Evolutionary conservation across 2,888 invertebrate species (phyloP).

Genomic region (Meiosimyza platycephala): DNA sequence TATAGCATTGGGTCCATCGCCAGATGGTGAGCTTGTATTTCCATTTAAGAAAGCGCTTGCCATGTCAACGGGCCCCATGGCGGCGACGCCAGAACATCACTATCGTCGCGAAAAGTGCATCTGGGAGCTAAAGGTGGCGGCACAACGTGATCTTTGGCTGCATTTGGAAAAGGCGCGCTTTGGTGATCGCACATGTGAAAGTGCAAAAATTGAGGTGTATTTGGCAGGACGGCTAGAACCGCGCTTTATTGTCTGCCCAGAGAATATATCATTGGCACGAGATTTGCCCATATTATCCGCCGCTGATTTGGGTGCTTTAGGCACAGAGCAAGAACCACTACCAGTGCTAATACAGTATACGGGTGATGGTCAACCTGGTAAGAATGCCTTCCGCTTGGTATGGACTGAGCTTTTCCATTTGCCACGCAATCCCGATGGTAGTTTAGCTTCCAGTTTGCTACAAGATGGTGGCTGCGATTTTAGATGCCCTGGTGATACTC

Average conservation of each 20-base stretch:
- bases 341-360: slow-evolving; percentile 80
- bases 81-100: slow-evolving; percentile 60
- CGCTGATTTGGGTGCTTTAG: slow-evolving; percentile 76
- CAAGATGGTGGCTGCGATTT: slow-evolving; percentile 82
- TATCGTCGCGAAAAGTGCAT: slow-evolving; percentile 75
- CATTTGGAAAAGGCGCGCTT: slow-evolving; percentile 89
- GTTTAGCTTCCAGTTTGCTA: slow-evolving; percentile 80
- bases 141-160: slow-evolving; percentile 86
- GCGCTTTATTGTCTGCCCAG: slow-evolving; percentile 85
- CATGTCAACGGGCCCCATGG: slow-evolving; percentile 64
- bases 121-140: slow-evolving; percentile 85
- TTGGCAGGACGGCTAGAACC: slow-evolving; percentile 79
- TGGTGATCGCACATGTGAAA: slow-evolving; percentile 85
- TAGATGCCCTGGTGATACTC: slow-evolving; percentile 86
- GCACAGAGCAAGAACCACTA: slow-evolving; percentile 73
- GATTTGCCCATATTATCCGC: slow-evolving; percentile 84
- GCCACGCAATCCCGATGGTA: slow-evolving; percentile 85
- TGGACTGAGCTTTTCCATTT: slow-evolving; percentile 91
- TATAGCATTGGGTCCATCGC: slow-evolving; percentile 80
- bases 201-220: slow-evolving; percentile 87
- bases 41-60: slow-evolving; percentile 85
- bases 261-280: slow-evolving; percentile 83
- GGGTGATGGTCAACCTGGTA: slow-evolving; percentile 81
- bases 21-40: slow-evolving; percentile 89
- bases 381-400: slow-evolving; percentile 87